phyloP scores from a whole-genome alignment of 2,113 vertebrate species.

The Ailuropoda melanoleuca region DNA sequence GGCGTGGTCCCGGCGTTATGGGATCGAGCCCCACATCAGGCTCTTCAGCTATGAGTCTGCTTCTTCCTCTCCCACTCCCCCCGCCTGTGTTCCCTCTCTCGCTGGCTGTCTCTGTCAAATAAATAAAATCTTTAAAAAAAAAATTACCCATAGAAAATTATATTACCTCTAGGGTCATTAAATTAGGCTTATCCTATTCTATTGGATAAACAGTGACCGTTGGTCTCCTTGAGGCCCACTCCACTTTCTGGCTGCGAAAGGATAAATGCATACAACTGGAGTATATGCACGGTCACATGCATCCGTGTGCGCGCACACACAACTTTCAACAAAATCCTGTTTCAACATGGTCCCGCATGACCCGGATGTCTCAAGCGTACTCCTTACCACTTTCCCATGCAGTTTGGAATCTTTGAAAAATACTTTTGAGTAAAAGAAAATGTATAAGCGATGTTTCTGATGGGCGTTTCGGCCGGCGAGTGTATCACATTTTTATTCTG shows the following conservation, averaged over 20 bases:
- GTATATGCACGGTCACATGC: not conserved
- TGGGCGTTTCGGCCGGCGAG: conserved; percentile 33
- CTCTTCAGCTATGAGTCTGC: too few species aligned
- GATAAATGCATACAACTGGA: not conserved
- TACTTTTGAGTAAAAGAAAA: not conserved
- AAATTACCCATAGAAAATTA: conserved; percentile 5
- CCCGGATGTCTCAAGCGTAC: not conserved
- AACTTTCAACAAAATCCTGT: conserved; percentile 11
- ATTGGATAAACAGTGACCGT: not conserved
- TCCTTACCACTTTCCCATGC: not conserved
- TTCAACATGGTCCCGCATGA: not conserved
- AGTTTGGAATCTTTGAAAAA: not conserved
- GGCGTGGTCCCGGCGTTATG: too few species aligned
- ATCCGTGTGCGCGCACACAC: accelerated
- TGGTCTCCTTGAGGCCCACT: not conserved
- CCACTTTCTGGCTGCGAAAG: conserved; percentile 31
- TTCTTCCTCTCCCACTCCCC: too few species aligned
- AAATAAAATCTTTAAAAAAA: too few species aligned
- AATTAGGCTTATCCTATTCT: not conserved
- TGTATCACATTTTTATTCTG: not conserved
- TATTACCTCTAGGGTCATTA: conserved; percentile 22
- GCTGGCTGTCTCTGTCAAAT: too few species aligned
- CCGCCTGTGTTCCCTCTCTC: too few species aligned
- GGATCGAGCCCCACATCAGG: too few species aligned
- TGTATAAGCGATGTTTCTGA: not conserved